Evolutionary conservation across 2,797 vertebrate genomes (phyloP), one percentile per base, ranked within the genome.

Genomic region (Lagodon rhomboides): DNA sequence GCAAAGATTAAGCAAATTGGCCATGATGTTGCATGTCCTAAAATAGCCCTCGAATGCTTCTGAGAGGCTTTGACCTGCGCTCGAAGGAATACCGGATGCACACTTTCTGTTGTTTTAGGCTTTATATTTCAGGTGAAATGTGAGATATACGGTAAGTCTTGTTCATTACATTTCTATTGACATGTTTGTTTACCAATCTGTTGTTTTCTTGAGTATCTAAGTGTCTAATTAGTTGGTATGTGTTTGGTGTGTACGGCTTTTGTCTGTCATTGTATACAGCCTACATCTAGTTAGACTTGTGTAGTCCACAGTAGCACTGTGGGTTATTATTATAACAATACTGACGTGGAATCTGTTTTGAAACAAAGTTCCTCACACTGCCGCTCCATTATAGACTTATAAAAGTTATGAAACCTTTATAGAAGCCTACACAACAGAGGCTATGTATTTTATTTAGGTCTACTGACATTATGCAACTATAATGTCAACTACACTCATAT

Each of bases 1-100:
- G 91, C 85, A 94, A 94, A 96, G 96, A 98, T 99, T 99, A 98
- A 87, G 91, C 92, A 97, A 97, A 97, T 96, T 96, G 96, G 94
- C 94, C 94, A 74, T 94, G 93, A 96, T 93, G 93, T 89, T 75
- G 86, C 84, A 9, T 2, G 49, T 85, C 93, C 93, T 84, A 92
- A 94, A 96, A 95, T 97, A 96, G 93, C 91, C 80, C 82, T 65
- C 5, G 50, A 79, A 80, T 22, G 64, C 76, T 15, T 56, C 78
- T 95, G 91, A 94, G 94, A 94, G 89, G 93, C 94, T 95, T 95
- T 94, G 86, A 75, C 68, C 67, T 61, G 67, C 59, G 55, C 91
- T 82, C 49, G 13, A 77, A 66, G 83, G 78, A 82, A 86, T 53
- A 85, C 83, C 63, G 72, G 85, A 85, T 59, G 69, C 41, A 71